phyloP scores from a whole-genome alignment of 2,797 vertebrate genomes.

The Paramormyrops hopkinsi region DNA sequence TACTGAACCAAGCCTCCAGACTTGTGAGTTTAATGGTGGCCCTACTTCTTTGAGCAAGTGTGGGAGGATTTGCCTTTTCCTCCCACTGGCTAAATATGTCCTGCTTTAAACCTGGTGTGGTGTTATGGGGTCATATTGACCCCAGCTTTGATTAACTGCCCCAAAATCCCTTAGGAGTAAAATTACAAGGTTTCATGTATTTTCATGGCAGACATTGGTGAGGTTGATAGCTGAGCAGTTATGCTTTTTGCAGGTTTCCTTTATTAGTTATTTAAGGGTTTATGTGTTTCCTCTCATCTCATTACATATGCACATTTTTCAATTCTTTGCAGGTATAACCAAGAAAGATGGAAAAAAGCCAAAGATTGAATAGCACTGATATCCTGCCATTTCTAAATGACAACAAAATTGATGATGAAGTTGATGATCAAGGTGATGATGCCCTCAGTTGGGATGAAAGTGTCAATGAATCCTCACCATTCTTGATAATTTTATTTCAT shows the following conservation, averaged over 20 bases:
- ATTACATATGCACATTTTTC: neutral
- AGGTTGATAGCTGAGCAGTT: neutral
- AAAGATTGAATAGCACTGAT: neutral
- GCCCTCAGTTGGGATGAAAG: neutral
- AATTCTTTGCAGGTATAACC: neutral
- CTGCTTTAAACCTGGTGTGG: neutral
- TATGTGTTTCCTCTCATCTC: neutral
- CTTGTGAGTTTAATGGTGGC: neutral
- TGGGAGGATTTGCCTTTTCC: neutral
- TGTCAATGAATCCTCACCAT: neutral
- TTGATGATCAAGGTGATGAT: neutral
- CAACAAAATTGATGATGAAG: neutral
- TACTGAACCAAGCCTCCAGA: neutral
- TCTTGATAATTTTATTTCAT: neutral
- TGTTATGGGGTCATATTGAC: neutral
- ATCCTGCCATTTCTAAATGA: neutral
- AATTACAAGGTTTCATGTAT: neutral
- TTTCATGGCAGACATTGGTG: neutral
- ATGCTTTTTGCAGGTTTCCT: neutral
- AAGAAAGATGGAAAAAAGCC: neutral
- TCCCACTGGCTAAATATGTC: neutral
- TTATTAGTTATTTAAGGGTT: neutral
- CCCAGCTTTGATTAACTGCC: neutral
- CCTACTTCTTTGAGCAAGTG: neutral
- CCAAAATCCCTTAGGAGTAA: neutral